A percentile compares a stretch with the other conserved stretches of the same genome.
Conservation (phyloP, 1,140 invertebrate genomes). For the Bombus superbus region DNA sequence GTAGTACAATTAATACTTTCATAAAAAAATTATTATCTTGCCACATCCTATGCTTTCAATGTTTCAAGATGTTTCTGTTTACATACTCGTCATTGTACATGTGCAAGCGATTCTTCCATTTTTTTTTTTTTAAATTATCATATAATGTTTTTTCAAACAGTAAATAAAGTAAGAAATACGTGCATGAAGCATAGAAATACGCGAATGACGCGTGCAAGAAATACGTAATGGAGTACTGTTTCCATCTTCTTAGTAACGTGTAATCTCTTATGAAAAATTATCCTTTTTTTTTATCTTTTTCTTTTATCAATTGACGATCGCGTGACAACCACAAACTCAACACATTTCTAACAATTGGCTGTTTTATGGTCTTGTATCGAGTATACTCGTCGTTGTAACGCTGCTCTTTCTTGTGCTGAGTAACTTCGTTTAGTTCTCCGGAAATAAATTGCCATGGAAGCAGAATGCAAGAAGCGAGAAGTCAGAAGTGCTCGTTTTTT, state of each 20-base stretch:
- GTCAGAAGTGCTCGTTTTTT: background rate
- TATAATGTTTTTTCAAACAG: no score
- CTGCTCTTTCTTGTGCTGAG: background rate
- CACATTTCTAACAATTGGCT: background rate
- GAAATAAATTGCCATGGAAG: background rate
- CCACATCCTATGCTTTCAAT: no score
- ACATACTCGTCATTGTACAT: no score
- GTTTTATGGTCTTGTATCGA: background rate
- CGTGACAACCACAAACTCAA: background rate
- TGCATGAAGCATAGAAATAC: no score
- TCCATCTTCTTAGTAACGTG: background rate
- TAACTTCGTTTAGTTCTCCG: slow-evolving; percentile 3
- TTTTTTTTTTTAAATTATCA: no score
- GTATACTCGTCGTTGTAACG: background rate
- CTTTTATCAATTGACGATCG: background rate
- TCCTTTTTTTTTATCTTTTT: background rate
- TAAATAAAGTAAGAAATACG: no score
- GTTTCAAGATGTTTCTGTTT: no score
- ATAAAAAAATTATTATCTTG: no score
- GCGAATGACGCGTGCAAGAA: no score
- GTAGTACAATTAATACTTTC: no score
- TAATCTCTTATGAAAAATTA: background rate
- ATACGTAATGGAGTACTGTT: no score
- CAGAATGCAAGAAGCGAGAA: background rate
- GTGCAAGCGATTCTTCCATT: no score